Evolutionary conservation across 2,797 vertebrate genomes (phyloP).

Genomic region (Rhyacichthys aspro): DNA sequence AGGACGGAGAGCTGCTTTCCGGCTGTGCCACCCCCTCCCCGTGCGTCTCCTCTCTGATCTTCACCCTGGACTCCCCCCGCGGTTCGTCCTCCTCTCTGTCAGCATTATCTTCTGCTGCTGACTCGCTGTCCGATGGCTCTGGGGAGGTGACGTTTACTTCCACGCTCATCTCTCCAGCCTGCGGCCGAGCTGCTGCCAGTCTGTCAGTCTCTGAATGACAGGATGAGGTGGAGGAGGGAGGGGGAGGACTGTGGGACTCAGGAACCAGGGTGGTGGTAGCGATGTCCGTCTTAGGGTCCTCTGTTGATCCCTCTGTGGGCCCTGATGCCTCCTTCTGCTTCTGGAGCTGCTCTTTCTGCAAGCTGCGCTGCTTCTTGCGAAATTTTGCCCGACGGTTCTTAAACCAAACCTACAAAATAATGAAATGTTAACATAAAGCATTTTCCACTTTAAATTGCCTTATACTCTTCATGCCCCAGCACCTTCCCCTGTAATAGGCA

Average conservation of each 20-base stretch:
- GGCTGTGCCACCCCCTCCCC: constrained; percentile 76
- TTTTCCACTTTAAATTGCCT: too few species aligned
- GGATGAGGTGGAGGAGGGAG: constrained; percentile 80
- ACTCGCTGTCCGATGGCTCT: constrained; percentile 93
- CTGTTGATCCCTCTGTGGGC: constrained; percentile 76
- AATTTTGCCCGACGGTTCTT: constrained; percentile 98
- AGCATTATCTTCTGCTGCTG: constrained; percentile 87
- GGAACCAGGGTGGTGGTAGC: constrained; percentile 45
- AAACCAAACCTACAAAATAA: constrained; percentile 91
- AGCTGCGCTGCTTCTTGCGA: constrained; percentile 97
- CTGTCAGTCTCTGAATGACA: constrained; percentile 76
- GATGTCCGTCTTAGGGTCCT: constrained; percentile 82
- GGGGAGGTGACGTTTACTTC: constrained; percentile 94
- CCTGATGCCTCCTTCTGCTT: constrained; percentile 90
- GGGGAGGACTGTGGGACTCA: constrained; percentile 78
- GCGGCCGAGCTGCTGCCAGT: constrained; percentile 70
- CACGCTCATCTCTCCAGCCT: constrained; percentile 80
- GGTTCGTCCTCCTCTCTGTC: constrained; percentile 89
- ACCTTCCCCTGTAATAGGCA: background rate
- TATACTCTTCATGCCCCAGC: background rate
- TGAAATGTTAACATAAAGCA: too few species aligned
- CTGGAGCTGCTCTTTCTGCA: constrained; percentile 98
- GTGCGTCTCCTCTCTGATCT: constrained; percentile 80
- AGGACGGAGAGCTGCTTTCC: constrained; percentile 80
- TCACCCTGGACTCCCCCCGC: constrained; percentile 81